Base-by-base conservation (phyloP, 2,888 invertebrate species). In the Drosophila affinis region DNA sequence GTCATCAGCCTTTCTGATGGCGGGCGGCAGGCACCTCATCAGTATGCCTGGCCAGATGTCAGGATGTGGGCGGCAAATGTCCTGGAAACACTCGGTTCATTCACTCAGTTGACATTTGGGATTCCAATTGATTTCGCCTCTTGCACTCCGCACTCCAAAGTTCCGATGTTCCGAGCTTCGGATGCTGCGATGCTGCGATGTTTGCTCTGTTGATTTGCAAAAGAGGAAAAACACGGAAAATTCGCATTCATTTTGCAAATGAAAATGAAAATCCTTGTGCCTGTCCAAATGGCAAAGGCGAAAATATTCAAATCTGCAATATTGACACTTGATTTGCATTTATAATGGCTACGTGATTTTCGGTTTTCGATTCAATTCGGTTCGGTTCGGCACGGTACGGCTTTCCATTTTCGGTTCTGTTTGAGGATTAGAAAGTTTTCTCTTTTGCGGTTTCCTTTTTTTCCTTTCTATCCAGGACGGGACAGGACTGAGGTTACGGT, bases 281-380 rank as follows among this genome's bases (percentile, higher is more conserved):
- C 72, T 57, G 29, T 7, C 34, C 12, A 12, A 34, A 34, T 14
- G 34, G 34, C 34, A 34, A 34, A 34, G 5, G 5, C 12, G 5
- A 74, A 83, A 80, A 64, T 83, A 80, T 80, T 79, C 79, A 81
- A 75, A 81, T 80, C 77, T 75, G 77, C 12, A 59, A 70, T 86
- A 81, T 80, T 76, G 87, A 86, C 86, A 88, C 77, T 81, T 78
- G 75, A 89, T 90, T 90, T 85, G 87, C 89, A 89, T 90, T 83
- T 76, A 83, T 89, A 88, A 90, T 89, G 78, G 87, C 68, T 75
- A 87, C 87, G 87, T 84, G 83, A 87, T 78, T 79, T 71, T 55
- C 17, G 24, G 39, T 47, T 46, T 39, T 27, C 12, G 48, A 48
- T 54, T 52, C 54, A 55, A 34, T 21, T 34, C 59, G 47, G 7